Percentiles rank a stretch among this genome's conserved stretches.
Evolutionary conservation across 2,888 invertebrate genomes (phyloP).

Genomic region (Agrenia bidenticulata): DNA sequence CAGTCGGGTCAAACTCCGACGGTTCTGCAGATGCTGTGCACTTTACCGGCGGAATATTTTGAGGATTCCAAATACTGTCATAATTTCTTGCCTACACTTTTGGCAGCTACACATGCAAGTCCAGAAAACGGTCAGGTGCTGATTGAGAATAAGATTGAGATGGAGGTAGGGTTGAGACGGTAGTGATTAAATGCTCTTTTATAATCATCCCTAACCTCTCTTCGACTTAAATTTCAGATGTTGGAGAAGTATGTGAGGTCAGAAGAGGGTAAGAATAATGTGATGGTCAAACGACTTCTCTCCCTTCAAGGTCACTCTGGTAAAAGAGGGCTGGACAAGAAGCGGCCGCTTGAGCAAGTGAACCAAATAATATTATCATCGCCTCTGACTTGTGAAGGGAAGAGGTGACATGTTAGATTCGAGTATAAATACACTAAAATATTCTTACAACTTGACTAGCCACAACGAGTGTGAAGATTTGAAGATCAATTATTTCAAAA

Average conservation of each 20-base stretch:
- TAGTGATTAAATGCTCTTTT: too few relatives aligned
- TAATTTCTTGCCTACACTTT: constrained; percentile 75
- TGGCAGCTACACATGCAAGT: constrained; percentile 69
- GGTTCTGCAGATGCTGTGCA: constrained; percentile 80
- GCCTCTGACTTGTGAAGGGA: too few relatives aligned
- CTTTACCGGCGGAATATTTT: constrained; percentile 81
- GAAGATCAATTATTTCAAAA: too few relatives aligned
- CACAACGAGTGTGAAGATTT: too few relatives aligned
- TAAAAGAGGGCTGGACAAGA: too few relatives aligned
- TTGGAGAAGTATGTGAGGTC: not conserved
- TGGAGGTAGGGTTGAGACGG: constrained; percentile 37
- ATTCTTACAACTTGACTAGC: too few relatives aligned
- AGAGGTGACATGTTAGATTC: too few relatives aligned
- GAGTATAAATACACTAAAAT: too few relatives aligned
- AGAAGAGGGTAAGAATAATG: constrained; percentile 17
- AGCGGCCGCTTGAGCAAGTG: too few relatives aligned
- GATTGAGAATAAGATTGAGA: constrained; percentile 64
- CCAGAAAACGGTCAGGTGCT: constrained; percentile 72
- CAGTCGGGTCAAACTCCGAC: constrained; percentile 75
- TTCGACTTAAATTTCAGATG: constrained; percentile 6
- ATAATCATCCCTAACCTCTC: not conserved
- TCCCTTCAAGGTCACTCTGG: too few relatives aligned
- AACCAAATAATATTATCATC: too few relatives aligned
- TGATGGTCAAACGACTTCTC: constrained; percentile 9
- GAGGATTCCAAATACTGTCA: constrained; percentile 70